Base-by-base conservation (phyloP, 2,888 invertebrate genomes). In the Polydesmus complanatus region DNA sequence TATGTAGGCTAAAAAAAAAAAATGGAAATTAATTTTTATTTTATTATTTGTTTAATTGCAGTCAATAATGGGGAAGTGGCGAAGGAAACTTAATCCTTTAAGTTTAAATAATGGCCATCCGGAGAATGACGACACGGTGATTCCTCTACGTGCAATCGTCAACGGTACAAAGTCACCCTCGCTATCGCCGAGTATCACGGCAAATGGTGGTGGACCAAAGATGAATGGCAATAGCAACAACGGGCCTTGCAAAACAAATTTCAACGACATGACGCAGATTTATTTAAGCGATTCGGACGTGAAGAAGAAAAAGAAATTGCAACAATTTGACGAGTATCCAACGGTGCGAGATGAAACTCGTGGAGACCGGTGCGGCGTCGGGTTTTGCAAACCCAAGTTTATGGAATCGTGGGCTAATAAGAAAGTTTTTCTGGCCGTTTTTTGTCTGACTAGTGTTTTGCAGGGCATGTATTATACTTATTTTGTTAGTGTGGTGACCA, bases 401-500 rank as follows among this genome's bases (percentile, higher is more conserved):
- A 77, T 85, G 62, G 85, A 88, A 68, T 64, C 64, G 27, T 65
- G 91, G 70, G 88, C 90, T 63, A 89, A 89, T 62, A 91, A 91
- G 67, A 85, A 90, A 71, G 83, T 86, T 64, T 93, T 93, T 76
- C 82, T 93, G 78, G 82, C 87, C 70, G 86, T 88, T 56, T 93
- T 92, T 74, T 71, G 70, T 56, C 54, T 70, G 23, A 69, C 71
- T 11, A 66, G 67, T 54, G 68, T 70, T 18, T 62, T 70, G 8
- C 68, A 68, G 58, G 93, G 93, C 64, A 92, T 92, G 88, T 92
- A 88, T 75, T 88, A 88, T 75, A 92, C 93, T 51, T 93, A 93
- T 75, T 91, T 93, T 73, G 92, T 92, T 62, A 89, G 89, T 72
- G 89, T 90, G 66, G 89, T 92, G 70, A 93, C 93, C 61, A 93